Evolutionary conservation across 2,797 vertebrate species (phyloP), one percentile per base, ranked within the genome.

Genomic region (Coregonus ussuriensis): DNA sequence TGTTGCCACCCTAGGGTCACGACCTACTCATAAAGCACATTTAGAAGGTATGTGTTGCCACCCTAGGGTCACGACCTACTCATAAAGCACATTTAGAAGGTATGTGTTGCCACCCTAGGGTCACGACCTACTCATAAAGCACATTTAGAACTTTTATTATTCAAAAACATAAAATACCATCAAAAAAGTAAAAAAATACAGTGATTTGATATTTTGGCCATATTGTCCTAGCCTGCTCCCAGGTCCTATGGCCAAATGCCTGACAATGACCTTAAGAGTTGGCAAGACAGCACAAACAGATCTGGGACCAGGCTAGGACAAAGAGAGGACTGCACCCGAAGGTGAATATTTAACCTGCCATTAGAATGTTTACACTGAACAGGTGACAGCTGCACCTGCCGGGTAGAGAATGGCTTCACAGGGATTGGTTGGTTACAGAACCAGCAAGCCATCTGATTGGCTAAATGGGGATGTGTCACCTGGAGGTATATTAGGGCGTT

Each of bases 321-420:
- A 9, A 11, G 54, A 59, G 47, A 29, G 35, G 66, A 18, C 41
- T 51, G 53, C 16, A 59, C 31, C 31, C 11, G 68, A 62, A 62
- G 59, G 68, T 78, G 54, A 81, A 81, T 81, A 81, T 78, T 81
- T 81, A 81, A 81, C 68, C 51, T 67, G 68, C 14, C 15, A 35
- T 56, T 65, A 18, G 6, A 33, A 37, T 53, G 76, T 81, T 78
- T 75, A 59, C 67, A 29, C 65, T 71, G 65, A 54, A 54, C 56
- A 59, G 18, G 35, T 65, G 47, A 29, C 47, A 54, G 25, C 15
- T 1, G 51, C 71, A 54, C 52, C 51, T 16, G 52, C 14, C 41
- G 7, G 41, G 18, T 18, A 56, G 53, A 18, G 14, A 18, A 56
- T 1, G 6, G n/a, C 16, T 59, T 59, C 54, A 59, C 6, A 3